Conservation (phyloP, 2,888 invertebrate species). For the Noctua janthina region DNA sequence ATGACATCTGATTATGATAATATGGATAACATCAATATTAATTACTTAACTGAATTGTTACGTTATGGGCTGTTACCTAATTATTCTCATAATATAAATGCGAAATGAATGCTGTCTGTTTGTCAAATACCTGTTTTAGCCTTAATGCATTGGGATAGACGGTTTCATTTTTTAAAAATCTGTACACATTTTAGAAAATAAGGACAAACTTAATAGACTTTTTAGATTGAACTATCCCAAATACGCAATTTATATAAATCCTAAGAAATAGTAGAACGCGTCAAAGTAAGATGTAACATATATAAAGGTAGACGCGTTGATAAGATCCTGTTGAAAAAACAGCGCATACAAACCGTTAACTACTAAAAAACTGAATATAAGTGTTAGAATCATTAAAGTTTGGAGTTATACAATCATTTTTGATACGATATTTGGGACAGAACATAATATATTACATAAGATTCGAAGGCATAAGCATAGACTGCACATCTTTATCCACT, state of each 20-base stretch:
- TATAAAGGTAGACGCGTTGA: too few relatives aligned
- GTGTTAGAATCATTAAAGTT: constrained; percentile 9
- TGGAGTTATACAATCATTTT: not conserved
- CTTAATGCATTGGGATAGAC: too few relatives aligned
- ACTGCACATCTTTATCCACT: constrained; percentile 11
- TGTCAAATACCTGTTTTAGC: not conserved
- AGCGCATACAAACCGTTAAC: too few relatives aligned
- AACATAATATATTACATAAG: not conserved
- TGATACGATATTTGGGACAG: constrained; percentile 16
- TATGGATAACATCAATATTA: not conserved
- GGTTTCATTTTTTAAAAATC: not conserved
- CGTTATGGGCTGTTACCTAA: not conserved
- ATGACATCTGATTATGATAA: not conserved
- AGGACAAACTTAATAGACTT: too few relatives aligned
- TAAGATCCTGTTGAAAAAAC: not conserved
- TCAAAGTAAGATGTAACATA: not conserved
- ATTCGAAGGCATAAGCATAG: constrained; percentile 10
- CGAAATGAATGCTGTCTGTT: not conserved
- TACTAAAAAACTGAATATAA: not conserved
- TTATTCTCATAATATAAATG: not conserved
- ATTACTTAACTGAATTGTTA: not conserved
- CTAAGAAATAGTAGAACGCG: not conserved
- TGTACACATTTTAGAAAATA: too few relatives aligned
- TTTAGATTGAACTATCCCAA: too few relatives aligned
- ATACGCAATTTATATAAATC: constrained; percentile 2